phyloP scores from a whole-genome alignment of 2,113 vertebrate species.

The Agapornis roseicollis region DNA sequence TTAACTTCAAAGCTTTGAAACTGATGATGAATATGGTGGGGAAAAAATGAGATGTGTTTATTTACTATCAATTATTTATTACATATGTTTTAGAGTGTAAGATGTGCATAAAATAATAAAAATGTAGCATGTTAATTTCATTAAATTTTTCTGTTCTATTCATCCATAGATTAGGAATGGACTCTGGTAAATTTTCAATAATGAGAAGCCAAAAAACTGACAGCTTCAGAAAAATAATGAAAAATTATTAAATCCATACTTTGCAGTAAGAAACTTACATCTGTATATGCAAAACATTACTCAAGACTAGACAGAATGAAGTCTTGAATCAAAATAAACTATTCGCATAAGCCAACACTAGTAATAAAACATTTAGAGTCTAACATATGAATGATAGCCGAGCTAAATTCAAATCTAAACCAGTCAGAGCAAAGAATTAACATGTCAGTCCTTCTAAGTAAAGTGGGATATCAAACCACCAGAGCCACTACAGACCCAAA shows the following conservation, averaged over 20 bases:
- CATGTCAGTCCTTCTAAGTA: constrained; percentile 51
- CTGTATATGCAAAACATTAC: constrained; percentile 19
- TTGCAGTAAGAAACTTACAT: background rate
- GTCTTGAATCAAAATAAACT: constrained; percentile 43
- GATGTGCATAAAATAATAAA: constrained; percentile 69
- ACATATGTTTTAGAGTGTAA: constrained; percentile 65
- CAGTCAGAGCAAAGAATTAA: constrained; percentile 66
- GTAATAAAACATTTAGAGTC: constrained; percentile 40
- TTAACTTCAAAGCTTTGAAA: constrained; percentile 76
- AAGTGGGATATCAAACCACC: constrained; percentile 47
- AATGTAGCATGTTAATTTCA: constrained; percentile 56
- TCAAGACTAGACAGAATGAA: constrained; percentile 17
- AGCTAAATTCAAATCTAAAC: constrained; percentile 31
- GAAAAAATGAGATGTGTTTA: constrained; percentile 73
- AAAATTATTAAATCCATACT: background rate
- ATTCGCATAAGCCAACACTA: background rate
- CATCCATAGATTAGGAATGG: background rate
- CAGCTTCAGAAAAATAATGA: background rate
- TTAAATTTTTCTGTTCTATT: constrained; percentile 11
- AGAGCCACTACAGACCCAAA: constrained; percentile 3
- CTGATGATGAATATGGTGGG: constrained; percentile 62
- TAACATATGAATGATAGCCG: constrained; percentile 20
- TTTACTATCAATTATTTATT: constrained; percentile 79
- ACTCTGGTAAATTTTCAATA: constrained; percentile 42
- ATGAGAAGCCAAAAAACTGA: background rate